These are phyloP conservation scores for Pogona vitticeps DNA, from an alignment of 2,113 vertebrate genomes.

Conservation along the genomic window DNA sequence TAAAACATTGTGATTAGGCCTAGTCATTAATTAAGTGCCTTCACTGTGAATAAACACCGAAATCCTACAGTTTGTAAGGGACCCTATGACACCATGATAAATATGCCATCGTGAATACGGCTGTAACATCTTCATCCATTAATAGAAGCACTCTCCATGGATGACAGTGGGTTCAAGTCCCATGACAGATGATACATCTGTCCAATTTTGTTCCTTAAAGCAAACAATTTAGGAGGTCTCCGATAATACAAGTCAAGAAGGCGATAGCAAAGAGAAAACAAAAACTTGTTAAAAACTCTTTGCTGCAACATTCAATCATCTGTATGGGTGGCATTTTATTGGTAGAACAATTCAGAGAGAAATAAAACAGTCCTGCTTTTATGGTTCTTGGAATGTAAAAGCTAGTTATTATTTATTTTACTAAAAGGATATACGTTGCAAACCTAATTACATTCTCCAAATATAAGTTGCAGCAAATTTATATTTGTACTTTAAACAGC, in stretches of 20 bases:
- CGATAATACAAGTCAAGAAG: constrained; percentile 38
- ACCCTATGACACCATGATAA: constrained; percentile 66
- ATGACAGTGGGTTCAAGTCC: constrained; percentile 56
- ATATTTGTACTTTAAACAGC: not conserved
- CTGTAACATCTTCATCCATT: constrained; percentile 73
- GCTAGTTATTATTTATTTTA: constrained; percentile 30
- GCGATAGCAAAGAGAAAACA: not conserved
- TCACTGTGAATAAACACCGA: constrained; percentile 76
- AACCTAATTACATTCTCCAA: not conserved
- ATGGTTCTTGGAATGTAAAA: constrained; percentile 19
- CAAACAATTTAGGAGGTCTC: constrained; percentile 48
- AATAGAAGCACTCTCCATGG: constrained; percentile 51
- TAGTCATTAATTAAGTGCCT: constrained; percentile 83
- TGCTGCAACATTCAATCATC: not conserved
- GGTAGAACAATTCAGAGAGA: not conserved
- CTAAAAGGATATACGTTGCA: constrained; percentile 5
- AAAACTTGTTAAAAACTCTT: not conserved
- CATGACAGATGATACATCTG: constrained; percentile 45
- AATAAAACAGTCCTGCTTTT: not conserved
- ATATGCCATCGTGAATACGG: constrained; percentile 64
- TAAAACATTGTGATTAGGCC: constrained; percentile 77
- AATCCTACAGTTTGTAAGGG: constrained; percentile 65
- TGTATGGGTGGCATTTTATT: constrained; percentile 10
- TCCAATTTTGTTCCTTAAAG: constrained; percentile 55
- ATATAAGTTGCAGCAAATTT: not conserved